phyloP scores from a whole-genome alignment of 2,113 vertebrate genomes.

The Corynorhinus townsendii region DNA sequence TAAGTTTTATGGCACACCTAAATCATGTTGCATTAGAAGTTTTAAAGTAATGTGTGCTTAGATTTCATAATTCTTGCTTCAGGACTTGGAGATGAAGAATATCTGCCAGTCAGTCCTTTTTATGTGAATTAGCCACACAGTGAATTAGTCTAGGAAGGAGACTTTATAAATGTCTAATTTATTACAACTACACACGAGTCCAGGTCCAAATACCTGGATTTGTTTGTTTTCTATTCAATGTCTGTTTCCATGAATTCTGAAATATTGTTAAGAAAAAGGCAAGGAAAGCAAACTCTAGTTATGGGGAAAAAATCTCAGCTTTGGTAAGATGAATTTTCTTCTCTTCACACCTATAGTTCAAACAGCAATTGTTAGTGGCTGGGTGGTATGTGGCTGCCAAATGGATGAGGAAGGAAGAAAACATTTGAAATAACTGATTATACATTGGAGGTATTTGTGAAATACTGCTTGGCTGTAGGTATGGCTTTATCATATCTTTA shows the following conservation, averaged over 20 bases:
- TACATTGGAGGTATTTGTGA: background rate
- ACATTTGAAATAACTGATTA: background rate
- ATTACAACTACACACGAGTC: background rate
- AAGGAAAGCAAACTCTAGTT: background rate
- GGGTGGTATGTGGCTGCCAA: background rate
- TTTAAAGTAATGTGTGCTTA: background rate
- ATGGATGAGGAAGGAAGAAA: background rate
- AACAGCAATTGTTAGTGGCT: background rate
- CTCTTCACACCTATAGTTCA: background rate
- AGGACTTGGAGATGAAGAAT: background rate
- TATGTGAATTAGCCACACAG: background rate
- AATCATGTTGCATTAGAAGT: background rate
- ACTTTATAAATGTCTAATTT: background rate
- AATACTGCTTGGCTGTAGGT: background rate
- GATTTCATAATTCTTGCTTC: background rate
- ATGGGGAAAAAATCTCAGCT: background rate
- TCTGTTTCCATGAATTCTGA: background rate
- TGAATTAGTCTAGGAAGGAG: background rate
- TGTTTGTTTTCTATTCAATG: background rate
- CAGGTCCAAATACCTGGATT: background rate
- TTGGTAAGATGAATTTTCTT: background rate
- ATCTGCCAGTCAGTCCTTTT: background rate
- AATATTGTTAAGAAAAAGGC: background rate
- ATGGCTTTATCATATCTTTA: background rate
- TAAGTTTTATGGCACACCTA: background rate